phyloP scores from a whole-genome alignment of 2,113 vertebrate species.

The Triplophysa rosa region DNA sequence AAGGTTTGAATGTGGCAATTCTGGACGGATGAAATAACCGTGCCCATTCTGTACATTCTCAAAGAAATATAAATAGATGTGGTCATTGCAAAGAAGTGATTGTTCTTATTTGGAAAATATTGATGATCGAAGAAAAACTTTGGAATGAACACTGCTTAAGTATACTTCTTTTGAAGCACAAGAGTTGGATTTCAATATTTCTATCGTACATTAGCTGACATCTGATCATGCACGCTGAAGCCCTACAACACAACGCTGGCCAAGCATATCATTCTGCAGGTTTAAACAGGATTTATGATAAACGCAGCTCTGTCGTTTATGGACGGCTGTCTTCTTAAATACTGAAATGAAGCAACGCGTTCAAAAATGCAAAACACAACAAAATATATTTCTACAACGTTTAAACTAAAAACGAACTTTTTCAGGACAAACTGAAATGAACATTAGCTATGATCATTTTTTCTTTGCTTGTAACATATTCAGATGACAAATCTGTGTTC shows the following conservation, averaged over 20 bases:
- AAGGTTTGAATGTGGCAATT: background rate
- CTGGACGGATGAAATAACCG: background rate
- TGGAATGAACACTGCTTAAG: background rate
- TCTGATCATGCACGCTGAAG: slow-evolving; percentile 6
- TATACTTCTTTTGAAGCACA: background rate
- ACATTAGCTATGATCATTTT: too few species aligned
- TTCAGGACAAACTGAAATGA: background rate
- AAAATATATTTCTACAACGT: background rate
- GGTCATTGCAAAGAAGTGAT: slow-evolving; percentile 5
- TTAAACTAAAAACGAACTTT: background rate
- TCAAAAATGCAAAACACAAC: slow-evolving; percentile 29
- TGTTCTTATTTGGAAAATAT: background rate
- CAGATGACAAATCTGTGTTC: background rate
- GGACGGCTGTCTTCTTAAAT: background rate
- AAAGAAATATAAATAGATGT: background rate
- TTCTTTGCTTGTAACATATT: background rate
- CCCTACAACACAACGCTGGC: background rate
- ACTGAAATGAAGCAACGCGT: background rate
- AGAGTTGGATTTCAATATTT: background rate
- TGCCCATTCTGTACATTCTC: background rate
- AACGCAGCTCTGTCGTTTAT: background rate
- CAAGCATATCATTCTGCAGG: slow-evolving; percentile 4
- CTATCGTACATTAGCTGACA: background rate
- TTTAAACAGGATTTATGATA: background rate
- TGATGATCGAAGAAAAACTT: background rate